These are phyloP conservation scores for Thecocarcelia acutangulata DNA, from an alignment of 2,888 invertebrate species.

Conservation along the genomic window DNA sequence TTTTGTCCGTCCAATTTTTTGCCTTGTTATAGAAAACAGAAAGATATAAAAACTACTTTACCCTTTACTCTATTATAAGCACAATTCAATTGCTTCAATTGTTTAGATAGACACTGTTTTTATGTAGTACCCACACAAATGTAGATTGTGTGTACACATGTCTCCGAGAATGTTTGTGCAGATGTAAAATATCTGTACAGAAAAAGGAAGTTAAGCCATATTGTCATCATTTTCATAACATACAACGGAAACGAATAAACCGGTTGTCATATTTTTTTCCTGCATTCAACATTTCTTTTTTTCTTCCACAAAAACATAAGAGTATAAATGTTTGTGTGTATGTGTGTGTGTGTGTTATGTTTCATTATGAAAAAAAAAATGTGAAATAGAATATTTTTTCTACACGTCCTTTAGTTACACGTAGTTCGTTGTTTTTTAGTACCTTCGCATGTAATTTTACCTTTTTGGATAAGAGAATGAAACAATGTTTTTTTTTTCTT, in stretches of 20 bases:
- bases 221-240: slow-evolving; percentile 65
- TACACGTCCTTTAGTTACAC: slow-evolving; percentile 10
- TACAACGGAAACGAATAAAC: slow-evolving; percentile 64
- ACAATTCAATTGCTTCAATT: too few species aligned
- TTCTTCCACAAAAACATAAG: not conserved
- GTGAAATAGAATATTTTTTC: slow-evolving; percentile 8
- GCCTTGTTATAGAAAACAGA: too few species aligned
- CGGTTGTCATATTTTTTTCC: slow-evolving; percentile 53
- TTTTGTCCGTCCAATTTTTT: too few species aligned
- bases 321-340: not conserved
- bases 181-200: slow-evolving; percentile 36
- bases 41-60: too few species aligned
- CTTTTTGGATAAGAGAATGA: not conserved
- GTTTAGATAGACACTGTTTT: slow-evolving; percentile 7
- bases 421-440: slow-evolving; percentile 1
- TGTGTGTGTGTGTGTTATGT: not conserved
- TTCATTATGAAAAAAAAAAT: slow-evolving; percentile 11
- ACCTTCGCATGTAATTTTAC: not conserved
- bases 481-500: slow-evolving; percentile 21
- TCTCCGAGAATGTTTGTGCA: not conserved
- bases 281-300: slow-evolving; percentile 31
- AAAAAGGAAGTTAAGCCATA: slow-evolving; percentile 62
- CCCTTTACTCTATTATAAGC: too few species aligned
- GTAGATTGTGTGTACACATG: not conserved
- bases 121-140: not conserved